These are phyloP conservation scores for Eueremaeus valkanovi DNA, from an alignment of 2,888 invertebrate species.

Conservation along the genomic window DNA sequence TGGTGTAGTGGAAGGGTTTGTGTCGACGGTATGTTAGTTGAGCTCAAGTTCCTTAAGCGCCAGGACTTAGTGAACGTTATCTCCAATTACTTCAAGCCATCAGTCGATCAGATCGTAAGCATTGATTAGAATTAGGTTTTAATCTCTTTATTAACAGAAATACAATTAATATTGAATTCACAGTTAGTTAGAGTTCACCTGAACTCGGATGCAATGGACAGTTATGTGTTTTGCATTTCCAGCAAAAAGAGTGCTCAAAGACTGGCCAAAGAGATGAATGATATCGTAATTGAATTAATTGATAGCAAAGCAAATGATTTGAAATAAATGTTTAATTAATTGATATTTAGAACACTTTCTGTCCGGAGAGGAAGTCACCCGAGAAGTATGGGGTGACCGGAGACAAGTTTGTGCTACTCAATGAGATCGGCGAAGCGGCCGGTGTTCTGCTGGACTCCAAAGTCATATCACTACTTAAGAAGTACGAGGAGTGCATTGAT, in stretches of 20 bases:
- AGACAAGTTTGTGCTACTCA: constrained; percentile 68
- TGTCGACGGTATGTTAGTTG: constrained; percentile 94
- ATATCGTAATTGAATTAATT: too few relatives aligned
- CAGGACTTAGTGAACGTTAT: constrained; percentile 89
- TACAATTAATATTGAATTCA: background rate
- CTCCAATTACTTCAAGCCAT: constrained; percentile 75
- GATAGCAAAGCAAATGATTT: too few relatives aligned
- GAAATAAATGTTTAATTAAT: too few relatives aligned
- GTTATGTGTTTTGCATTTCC: constrained; percentile 86
- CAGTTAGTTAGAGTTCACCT: constrained; percentile 74
- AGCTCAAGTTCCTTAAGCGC: constrained; percentile 87
- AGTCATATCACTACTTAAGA: constrained; percentile 53
- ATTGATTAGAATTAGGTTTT: background rate
- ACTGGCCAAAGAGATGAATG: constrained; percentile 85
- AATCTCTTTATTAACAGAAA: too few relatives aligned
- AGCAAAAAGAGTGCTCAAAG: constrained; percentile 79
- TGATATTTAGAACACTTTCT: constrained; percentile 63
- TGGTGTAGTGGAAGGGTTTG: constrained; percentile 95
- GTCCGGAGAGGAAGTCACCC: constrained; percentile 73
- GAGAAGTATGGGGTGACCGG: constrained; percentile 74
- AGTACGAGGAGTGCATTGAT: constrained; percentile 79
- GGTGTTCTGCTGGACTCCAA: constrained; percentile 77
- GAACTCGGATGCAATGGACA: constrained; percentile 85
- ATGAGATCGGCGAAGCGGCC: constrained; percentile 85
- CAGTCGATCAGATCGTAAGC: constrained; percentile 71